Conservation (phyloP, 2,797 vertebrate genomes). For the Eulemur mongoz region DNA sequence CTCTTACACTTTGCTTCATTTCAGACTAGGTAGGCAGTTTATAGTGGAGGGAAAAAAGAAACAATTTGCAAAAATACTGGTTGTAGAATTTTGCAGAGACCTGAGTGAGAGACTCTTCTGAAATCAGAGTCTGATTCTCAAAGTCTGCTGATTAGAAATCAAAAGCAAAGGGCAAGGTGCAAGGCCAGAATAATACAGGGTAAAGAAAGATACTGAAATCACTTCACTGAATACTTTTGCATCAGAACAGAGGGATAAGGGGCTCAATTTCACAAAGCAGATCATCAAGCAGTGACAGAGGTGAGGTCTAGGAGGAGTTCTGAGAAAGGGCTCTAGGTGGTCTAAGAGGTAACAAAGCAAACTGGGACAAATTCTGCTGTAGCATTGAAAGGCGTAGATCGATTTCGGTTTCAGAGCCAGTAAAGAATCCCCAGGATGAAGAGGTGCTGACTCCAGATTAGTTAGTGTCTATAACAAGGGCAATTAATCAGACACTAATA, state of each 20-base stretch:
- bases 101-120: not conserved
- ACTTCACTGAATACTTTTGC: rapidly evolving
- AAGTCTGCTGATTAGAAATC: not conserved
- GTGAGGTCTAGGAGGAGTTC: not conserved
- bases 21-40: not conserved
- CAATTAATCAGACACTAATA: conserved; percentile 63
- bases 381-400: not conserved
- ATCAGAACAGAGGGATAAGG: rapidly evolving
- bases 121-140: not conserved
- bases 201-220: not conserved
- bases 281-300: not conserved
- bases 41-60: rapidly evolving
- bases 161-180: not conserved
- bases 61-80: not conserved
- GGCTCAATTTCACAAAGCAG: not conserved
- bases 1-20: not conserved
- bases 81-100: not conserved
- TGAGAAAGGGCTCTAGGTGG: not conserved
- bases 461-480: conserved; percentile 26
- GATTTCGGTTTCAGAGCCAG: not conserved
- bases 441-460: not conserved
- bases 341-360: not conserved
- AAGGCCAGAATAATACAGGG: rapidly evolving
- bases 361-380: not conserved
- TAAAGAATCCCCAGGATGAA: not conserved